These are phyloP conservation scores for Nymphalis urticae DNA, from an alignment of 2,888 invertebrate genomes.

Conservation along the genomic window DNA sequence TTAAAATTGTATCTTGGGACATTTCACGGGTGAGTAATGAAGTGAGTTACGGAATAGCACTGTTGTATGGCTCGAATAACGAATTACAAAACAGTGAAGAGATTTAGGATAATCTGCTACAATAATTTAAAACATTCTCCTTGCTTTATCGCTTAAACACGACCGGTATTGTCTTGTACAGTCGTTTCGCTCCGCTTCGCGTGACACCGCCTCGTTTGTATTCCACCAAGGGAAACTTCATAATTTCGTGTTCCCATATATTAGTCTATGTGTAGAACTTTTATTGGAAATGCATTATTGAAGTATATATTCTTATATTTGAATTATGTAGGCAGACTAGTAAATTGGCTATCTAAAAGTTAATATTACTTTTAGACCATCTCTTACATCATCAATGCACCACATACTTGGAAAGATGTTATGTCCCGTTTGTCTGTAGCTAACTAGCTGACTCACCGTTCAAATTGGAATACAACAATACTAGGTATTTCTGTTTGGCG, in stretches of 20 bases:
- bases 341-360: too few species aligned
- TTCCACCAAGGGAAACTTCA: constrained; percentile 59
- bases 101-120: constrained; percentile 30
- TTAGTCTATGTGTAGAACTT: constrained; percentile 39
- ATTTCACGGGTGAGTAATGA: too few species aligned
- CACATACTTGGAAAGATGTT: too few species aligned
- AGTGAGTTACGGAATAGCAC: too few species aligned
- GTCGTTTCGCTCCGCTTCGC: constrained; percentile 61
- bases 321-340: too few species aligned
- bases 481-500: too few species aligned
- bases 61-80: background rate
- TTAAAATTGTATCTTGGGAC: too few species aligned
- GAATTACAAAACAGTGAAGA: constrained; percentile 31
- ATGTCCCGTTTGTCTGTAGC: too few species aligned
- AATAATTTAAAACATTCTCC: constrained; percentile 67
- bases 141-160: constrained; percentile 68
- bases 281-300: constrained; percentile 18
- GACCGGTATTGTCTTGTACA: constrained; percentile 63
- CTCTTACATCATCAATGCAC: too few species aligned
- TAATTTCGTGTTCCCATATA: constrained; percentile 57
- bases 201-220: constrained; percentile 63
- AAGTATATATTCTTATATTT: background rate
- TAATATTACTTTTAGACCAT: too few species aligned
- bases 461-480: too few species aligned
- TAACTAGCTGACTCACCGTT: too few species aligned